phyloP scores from a whole-genome alignment of 2,113 vertebrate genomes.

The Sporophila hypoxantha region DNA sequence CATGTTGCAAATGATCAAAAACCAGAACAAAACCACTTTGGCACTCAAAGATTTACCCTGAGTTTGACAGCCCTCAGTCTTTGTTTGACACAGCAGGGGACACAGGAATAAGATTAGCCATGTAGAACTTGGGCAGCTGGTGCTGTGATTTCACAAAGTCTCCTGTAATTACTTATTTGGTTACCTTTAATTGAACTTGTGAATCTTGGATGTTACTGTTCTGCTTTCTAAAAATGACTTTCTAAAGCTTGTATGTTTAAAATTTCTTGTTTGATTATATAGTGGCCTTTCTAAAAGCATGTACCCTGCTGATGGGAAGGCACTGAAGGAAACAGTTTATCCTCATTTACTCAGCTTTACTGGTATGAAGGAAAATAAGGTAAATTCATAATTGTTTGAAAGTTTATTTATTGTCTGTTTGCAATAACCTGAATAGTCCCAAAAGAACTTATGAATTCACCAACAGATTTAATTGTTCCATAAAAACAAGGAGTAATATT shows the following conservation, averaged over 20 bases:
- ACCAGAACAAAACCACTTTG: constrained; percentile 76
- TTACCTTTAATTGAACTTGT: constrained; percentile 60
- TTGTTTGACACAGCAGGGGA: constrained; percentile 76
- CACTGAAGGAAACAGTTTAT: constrained; percentile 67
- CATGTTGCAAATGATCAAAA: constrained; percentile 75
- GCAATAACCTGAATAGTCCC: background rate
- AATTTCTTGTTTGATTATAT: background rate
- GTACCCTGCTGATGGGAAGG: constrained; percentile 58
- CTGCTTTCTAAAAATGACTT: background rate
- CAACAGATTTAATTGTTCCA: background rate
- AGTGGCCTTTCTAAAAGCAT: constrained; percentile 72
- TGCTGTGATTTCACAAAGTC: constrained; percentile 70
- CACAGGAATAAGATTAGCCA: constrained; percentile 72
- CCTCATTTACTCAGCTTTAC: constrained; percentile 73
- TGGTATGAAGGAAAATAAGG: constrained; percentile 60
- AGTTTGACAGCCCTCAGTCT: constrained; percentile 63
- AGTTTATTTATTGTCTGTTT: background rate
- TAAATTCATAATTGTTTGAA: constrained; percentile 15
- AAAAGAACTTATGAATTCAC: background rate
- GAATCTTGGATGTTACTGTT: constrained; percentile 34
- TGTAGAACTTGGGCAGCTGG: constrained; percentile 79
- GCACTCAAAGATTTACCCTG: constrained; percentile 69
- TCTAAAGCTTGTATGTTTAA: constrained; percentile 12
- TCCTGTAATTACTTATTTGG: constrained; percentile 67
- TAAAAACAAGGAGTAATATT: background rate